Evolutionary conservation across 1,140 invertebrate genomes (phyloP).

Genomic region (Drosophila tropicalis): DNA sequence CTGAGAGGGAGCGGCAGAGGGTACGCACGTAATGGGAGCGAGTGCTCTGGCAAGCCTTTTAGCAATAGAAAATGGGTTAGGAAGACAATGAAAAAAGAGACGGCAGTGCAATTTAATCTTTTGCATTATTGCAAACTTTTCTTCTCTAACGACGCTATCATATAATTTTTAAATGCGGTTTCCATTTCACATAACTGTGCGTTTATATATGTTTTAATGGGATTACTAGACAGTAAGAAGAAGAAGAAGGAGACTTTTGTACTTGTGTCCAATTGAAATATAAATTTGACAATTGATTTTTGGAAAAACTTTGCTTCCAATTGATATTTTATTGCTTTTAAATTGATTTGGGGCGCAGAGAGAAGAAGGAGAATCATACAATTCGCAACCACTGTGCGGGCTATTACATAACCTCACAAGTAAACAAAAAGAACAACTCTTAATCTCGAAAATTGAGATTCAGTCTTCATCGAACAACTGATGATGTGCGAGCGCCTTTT

Average conservation of each 20-base stretch:
- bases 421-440: slow-evolving; percentile 61
- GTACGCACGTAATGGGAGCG: slow-evolving; percentile 58
- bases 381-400: slow-evolving; percentile 62
- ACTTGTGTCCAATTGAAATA: slow-evolving; percentile 7
- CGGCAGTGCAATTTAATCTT: slow-evolving; percentile 64
- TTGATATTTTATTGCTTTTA: slow-evolving; percentile 76
- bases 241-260: no score
- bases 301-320: slow-evolving; percentile 65
- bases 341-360: slow-evolving; percentile 48
- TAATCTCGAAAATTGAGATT: slow-evolving; percentile 68
- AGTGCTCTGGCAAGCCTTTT: slow-evolving; percentile 58
- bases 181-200: slow-evolving; percentile 28
- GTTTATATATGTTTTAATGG: slow-evolving; percentile 1
- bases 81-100: slow-evolving; percentile 50
- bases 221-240: no score
- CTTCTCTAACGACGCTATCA: no score
- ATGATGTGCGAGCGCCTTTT: slow-evolving; percentile 44
- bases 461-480: slow-evolving; percentile 1
- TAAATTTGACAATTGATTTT: slow-evolving; percentile 62
- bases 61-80: slow-evolving; percentile 55
- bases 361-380: slow-evolving; percentile 14
- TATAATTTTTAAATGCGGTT: slow-evolving; percentile 44
- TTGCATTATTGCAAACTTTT: slow-evolving; percentile 40
- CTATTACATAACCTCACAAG: slow-evolving; percentile 65
- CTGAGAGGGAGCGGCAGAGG: slow-evolving; percentile 38